Base-by-base conservation (phyloP, 2,113 vertebrate genomes). In the Paralichthys olivaceus region DNA sequence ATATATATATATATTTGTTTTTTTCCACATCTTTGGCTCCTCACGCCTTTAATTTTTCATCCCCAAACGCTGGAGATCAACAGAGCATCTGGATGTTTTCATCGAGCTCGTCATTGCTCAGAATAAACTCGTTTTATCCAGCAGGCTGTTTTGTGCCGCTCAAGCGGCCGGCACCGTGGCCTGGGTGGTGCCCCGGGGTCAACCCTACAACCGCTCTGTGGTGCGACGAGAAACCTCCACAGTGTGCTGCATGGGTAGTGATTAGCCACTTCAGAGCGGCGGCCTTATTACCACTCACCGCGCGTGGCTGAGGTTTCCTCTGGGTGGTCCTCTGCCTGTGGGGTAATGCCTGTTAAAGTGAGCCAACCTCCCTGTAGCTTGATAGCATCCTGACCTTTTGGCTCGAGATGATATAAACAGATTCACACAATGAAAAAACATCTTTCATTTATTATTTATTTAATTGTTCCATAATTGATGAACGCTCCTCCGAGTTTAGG, bases 201-300 rank as follows among this genome's bases (percentile, higher is more conserved):
- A 23, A 54, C 72, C 74, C 72, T 23, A 5, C 80, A 73, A 62
- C 68, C 8, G n/a, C 83, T 85, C 69, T 60, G 73, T 47, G 74
- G 79, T 59, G 81, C 14, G 8, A 45, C 40, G 60, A 59, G 68
- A 14, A 49, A 57, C 81, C 60, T 56, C 37, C 62, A 13, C 68
- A 28, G 57, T 1, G 80, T 60, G 66, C 69, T 23, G 69, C 72
- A 57, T 29, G 68, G 77, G 66, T 49, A 75, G 69, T 54, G 66
- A 75, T 89, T 84, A 87, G 73, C 77, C n/a, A 74, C 80, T 72
- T 69, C 75, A 75, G 49, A 69, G 77, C 49, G 1, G 32, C 47
- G 19, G 60, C 69, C 73, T 91, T 75, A 79, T 87, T 88, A 87
- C 82, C 75, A 64, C 79, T 74, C 76, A 22, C 47, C 34, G 57